These are phyloP conservation scores for Venusia cambrica DNA, from an alignment of 2,888 invertebrate genomes.

Conservation along the genomic window DNA sequence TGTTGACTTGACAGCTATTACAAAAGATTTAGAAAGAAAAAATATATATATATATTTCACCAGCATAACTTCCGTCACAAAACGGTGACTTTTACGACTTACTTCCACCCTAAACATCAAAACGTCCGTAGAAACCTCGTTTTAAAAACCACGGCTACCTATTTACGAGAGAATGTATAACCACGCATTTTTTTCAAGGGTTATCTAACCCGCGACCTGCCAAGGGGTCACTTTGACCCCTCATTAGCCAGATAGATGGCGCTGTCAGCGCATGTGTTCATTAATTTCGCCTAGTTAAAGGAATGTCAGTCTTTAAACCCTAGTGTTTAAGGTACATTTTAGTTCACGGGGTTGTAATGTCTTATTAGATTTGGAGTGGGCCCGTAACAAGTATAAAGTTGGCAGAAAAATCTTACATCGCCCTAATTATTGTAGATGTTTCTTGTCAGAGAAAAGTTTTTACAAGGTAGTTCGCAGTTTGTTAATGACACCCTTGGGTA, in stretches of 20 bases:
- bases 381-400: slow-evolving; percentile 11
- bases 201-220: slow-evolving; percentile 31
- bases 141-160: no score
- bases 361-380: slow-evolving; percentile 20
- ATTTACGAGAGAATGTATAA: no score
- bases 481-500: no score
- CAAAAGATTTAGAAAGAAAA: no score
- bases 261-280: slow-evolving; percentile 48
- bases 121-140: no score
- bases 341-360: slow-evolving; percentile 6
- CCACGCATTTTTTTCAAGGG: slow-evolving; percentile 23
- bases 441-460: slow-evolving; percentile 1
- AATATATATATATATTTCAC: no score
- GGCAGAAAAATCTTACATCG: slow-evolving; percentile 6
- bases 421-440: no score
- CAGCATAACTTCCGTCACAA: no score
- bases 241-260: slow-evolving; percentile 51
- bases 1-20: no score
- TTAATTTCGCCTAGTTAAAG: slow-evolving; percentile 49
- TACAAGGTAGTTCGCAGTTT: no score
- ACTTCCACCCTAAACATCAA: no score
- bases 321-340: slow-evolving; percentile 26
- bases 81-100: no score
- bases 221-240: slow-evolving; percentile 33
- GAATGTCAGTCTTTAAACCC: slow-evolving; percentile 44